Percentiles rank a stretch among this genome's conserved stretches.
Evolutionary conservation across 2,888 invertebrate species (phyloP).

Genomic region (Acanthococcus lagerstroemiae): DNA sequence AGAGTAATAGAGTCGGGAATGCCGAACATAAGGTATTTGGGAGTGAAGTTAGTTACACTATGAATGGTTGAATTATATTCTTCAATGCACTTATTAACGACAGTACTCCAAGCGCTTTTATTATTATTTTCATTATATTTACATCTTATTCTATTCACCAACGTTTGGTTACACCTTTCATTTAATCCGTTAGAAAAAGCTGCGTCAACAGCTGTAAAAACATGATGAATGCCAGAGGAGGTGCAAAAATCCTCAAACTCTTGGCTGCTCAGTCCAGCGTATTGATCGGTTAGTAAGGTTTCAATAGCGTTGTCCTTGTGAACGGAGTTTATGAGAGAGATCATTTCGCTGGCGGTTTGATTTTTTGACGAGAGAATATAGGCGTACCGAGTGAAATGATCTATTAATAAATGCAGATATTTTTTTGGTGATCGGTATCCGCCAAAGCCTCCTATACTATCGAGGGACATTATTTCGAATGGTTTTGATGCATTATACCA

Average conservation of each 20-base stretch:
- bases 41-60: not conserved
- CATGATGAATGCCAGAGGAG: no score
- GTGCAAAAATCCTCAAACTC: no score
- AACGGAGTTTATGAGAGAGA: slow-evolving; percentile 33
- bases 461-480: no score
- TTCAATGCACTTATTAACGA: slow-evolving; percentile 33
- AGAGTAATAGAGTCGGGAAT: not conserved
- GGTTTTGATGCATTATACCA: not conserved
- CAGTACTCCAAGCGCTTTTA: slow-evolving; percentile 34
- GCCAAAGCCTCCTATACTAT: slow-evolving; percentile 39
- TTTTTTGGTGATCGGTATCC: slow-evolving; percentile 37
- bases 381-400: no score
- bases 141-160: not conserved
- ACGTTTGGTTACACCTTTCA: slow-evolving; percentile 31
- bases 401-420: no score
- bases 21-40: not conserved
- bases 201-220: slow-evolving; percentile 34
- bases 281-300: no score
- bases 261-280: no score
- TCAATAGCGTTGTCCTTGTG: no score
- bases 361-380: no score
- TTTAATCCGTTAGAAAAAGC: slow-evolving; percentile 36
- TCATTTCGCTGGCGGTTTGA: slow-evolving; percentile 37
- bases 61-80: not conserved
- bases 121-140: slow-evolving; percentile 33